A percentile compares a stretch with the other conserved stretches of the same genome.
These are phyloP conservation scores for Engystomops pustulosus DNA, from an alignment of 2,113 vertebrate genomes.

Conservation along the genomic window DNA sequence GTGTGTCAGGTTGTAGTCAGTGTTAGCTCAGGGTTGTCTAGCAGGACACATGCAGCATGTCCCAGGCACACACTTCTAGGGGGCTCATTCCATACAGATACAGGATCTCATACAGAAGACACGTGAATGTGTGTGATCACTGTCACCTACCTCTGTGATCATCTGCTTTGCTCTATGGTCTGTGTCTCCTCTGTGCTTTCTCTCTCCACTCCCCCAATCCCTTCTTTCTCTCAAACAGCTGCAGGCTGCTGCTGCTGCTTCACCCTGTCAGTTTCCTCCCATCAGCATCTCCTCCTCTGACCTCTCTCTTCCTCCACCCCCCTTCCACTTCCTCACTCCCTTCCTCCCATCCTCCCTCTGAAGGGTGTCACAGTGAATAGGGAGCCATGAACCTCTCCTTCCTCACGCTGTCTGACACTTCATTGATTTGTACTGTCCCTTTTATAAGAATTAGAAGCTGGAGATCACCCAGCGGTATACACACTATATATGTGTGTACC, in stretches of 20 bases:
- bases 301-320: constrained; percentile 59
- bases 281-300: constrained; percentile 56
- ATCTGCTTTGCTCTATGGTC: neutral
- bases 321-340: constrained; percentile 57
- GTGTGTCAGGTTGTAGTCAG: neutral
- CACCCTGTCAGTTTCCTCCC: constrained; percentile 50
- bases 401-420: constrained; percentile 27
- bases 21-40: neutral
- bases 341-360: constrained; percentile 57
- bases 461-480: neutral
- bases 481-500: neutral
- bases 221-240: constrained; percentile 47
- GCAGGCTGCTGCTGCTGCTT: constrained; percentile 38
- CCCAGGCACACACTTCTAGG: too few relatives aligned
- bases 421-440: neutral
- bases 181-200: constrained; percentile 17
- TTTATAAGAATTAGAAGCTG: neutral
- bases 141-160: constrained; percentile 42
- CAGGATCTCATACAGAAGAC: too few relatives aligned
- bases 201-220: constrained; percentile 33
- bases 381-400: constrained; percentile 19
- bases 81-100: too few relatives aligned
- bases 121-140: neutral
- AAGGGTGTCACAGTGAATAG: constrained; percentile 44
- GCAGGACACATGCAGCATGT: neutral